Percentiles rank a stretch among this genome's conserved stretches.
These are phyloP conservation scores for Bombyx mori DNA, from an alignment of 1,140 invertebrate species.

Conservation along the genomic window DNA sequence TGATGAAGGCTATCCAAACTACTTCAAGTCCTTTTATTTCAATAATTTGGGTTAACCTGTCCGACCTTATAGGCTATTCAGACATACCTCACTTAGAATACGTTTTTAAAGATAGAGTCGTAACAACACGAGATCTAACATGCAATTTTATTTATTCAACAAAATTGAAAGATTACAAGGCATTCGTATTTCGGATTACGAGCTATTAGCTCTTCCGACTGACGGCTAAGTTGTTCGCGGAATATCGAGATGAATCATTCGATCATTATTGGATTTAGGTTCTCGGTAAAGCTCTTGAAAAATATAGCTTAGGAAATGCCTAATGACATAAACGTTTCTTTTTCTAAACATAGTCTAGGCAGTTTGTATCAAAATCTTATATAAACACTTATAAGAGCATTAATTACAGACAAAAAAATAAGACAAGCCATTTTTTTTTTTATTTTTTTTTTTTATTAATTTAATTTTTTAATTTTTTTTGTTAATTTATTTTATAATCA, in stretches of 20 bases:
- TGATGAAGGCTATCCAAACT: no score
- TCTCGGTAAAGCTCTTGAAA: no score
- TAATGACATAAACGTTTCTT: no score
- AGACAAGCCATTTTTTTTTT: not conserved
- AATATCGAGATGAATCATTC: constrained; percentile 25
- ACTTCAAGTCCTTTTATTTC: no score
- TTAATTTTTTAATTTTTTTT: not conserved
- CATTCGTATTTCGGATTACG: constrained; percentile 14
- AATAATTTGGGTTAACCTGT: constrained; percentile 1
- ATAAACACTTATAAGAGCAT: no score
- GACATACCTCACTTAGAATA: constrained; percentile 26
- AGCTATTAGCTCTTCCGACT: constrained; percentile 19
- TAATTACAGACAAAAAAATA: no score
- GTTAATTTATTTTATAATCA: not conserved
- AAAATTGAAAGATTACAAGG: constrained; percentile 35
- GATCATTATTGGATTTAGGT: constrained; percentile 1
- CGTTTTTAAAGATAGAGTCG: constrained; percentile 35
- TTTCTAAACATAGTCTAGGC: no score
- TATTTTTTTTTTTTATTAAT: not conserved
- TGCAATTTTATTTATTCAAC: constrained; percentile 16
- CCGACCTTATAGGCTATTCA: not conserved
- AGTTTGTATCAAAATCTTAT: no score
- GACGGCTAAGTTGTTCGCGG: constrained; percentile 18
- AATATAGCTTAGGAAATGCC: no score
- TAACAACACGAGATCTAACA: constrained; percentile 1